These are phyloP conservation scores for Frankliniella intonsa DNA, from an alignment of 2,888 invertebrate species.

Conservation along the genomic window DNA sequence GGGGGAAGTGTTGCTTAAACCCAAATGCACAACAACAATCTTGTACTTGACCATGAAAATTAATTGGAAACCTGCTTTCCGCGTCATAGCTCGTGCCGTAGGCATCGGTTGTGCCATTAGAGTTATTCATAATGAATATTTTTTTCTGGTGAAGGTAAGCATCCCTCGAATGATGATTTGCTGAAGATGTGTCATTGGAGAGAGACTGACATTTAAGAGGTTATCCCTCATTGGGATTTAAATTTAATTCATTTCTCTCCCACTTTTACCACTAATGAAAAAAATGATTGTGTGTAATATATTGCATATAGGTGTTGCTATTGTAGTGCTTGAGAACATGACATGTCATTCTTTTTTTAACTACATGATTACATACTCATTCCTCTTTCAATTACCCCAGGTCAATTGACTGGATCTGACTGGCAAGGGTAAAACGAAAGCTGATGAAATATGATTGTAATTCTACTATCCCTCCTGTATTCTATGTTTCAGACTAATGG, in stretches of 20 bases:
- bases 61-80: background rate
- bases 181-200: background rate
- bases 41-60: slow-evolving; percentile 16
- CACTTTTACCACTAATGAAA: background rate
- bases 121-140: background rate
- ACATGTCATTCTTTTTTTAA: no score
- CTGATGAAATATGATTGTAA: background rate
- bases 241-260: background rate
- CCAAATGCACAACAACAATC: background rate
- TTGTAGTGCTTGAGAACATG: no score
- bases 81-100: background rate
- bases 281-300: no score
- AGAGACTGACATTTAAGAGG: background rate
- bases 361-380: no score
- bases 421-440: no score
- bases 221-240: background rate
- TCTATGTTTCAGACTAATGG: slow-evolving; percentile 69
- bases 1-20: background rate
- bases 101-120: background rate
- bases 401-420: no score
- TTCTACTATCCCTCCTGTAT: background rate
- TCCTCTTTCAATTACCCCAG: no score
- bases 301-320: no score
- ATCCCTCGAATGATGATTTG: background rate
- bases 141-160: background rate